phyloP scores from a whole-genome alignment of 2,797 vertebrate species.

The Anas capensis region DNA sequence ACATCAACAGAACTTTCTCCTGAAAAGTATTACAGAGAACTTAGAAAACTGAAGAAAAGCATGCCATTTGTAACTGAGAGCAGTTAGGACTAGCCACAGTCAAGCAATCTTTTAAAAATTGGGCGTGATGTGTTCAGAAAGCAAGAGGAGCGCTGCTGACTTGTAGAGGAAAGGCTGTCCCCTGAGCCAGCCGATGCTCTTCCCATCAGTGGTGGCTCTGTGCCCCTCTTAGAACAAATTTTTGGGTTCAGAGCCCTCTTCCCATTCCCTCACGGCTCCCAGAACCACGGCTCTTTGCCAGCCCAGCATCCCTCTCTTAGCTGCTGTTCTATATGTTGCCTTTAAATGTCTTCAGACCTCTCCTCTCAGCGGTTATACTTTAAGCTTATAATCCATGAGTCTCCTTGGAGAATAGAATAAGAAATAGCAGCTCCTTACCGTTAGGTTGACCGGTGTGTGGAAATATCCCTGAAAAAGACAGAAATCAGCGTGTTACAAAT shows the following conservation, averaged over 20 bases:
- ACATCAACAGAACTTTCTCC: background rate
- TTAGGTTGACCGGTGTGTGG: accelerated
- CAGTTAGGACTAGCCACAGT: background rate
- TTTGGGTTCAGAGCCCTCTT: background rate
- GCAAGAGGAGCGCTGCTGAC: background rate
- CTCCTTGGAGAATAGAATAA: background rate
- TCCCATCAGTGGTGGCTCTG: too few relatives aligned
- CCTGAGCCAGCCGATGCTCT: background rate
- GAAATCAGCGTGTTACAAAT: background rate
- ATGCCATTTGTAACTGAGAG: accelerated
- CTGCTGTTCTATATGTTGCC: accelerated
- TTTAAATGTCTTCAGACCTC: background rate
- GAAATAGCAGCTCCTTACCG: slow-evolving; percentile 28
- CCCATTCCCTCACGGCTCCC: too few relatives aligned
- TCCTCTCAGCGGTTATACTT: accelerated
- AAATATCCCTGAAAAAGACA: background rate
- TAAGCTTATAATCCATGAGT: background rate
- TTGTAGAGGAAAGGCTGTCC: background rate
- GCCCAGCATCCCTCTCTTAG: background rate
- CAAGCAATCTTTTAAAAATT: background rate
- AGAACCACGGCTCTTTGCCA: background rate
- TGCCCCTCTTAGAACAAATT: background rate
- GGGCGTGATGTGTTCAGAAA: accelerated
- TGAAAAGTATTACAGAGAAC: background rate
- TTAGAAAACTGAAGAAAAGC: accelerated